Evolutionary conservation across 2,888 invertebrate species (phyloP), one percentile per base, ranked within the genome.

Genomic region (Rhynchonema sp.): DNA sequence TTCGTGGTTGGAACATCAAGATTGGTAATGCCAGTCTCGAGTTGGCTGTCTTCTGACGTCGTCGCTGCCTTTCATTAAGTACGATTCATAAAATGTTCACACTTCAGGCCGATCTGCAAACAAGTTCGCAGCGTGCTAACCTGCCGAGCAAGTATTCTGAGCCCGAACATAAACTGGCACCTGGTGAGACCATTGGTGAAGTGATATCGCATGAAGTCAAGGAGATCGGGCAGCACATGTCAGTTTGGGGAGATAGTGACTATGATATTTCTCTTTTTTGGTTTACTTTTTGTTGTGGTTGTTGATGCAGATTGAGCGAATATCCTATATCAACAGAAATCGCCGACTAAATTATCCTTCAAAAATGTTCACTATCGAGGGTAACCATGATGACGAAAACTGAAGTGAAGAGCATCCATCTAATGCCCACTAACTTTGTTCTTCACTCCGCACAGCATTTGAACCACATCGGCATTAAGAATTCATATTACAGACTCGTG

Each of bases 201-300:
- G 87, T 96, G 46, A 90, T 96, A 70, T 87, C 90, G 71, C 92
- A 98, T 77, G 96, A 98, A 81, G 92, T 98, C n/a, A 96, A 94
- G 76, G 96, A 98, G 78, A 84, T 91, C 66, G 96, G 96, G 53
- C 88, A 90, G 55, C 96, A 98, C 73, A 92, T 96, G 86, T 87
- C 78, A 75, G 81, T 38, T 38, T 6, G n/a, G n/a, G n/a, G n/a
- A n/a, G n/a, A n/a, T n/a, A n/a, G n/a, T n/a, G n/a, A n/a, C n/a
- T n/a, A n/a, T n/a, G n/a, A n/a, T n/a, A n/a, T n/a, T n/a, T n/a
- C n/a, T n/a, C n/a, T n/a, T n/a, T n/a, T n/a, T n/a, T n/a, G n/a
- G n/a, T n/a, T n/a, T n/a, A n/a, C n/a, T n/a, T n/a, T n/a, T n/a
- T n/a, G n/a, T n/a, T n/a, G n/a, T n/a, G n/a, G n/a, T n/a, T n/a